These are phyloP conservation scores for Chloroceryle aenea DNA, from an alignment of 2,113 vertebrate genomes.

Conservation along the genomic window DNA sequence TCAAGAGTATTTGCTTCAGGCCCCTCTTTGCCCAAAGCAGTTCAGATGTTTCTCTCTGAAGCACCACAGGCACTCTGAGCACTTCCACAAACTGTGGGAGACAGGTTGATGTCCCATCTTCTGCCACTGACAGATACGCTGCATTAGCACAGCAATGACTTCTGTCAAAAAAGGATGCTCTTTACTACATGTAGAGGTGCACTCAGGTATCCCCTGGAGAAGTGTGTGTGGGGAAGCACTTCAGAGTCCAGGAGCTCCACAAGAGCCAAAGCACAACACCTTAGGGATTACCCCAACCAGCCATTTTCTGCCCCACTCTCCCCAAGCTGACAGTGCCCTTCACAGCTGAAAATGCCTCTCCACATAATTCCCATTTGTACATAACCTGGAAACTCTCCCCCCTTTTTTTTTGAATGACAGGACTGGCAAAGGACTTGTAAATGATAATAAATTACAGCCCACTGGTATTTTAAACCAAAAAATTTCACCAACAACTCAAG, in stretches of 20 bases:
- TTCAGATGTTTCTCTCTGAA: neutral
- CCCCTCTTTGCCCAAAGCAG: neutral
- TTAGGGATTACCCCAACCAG: neutral
- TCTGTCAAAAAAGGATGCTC: accelerated
- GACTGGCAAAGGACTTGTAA: neutral
- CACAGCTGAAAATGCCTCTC: neutral
- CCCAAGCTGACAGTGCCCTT: neutral
- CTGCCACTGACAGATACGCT: neutral
- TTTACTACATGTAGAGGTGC: accelerated
- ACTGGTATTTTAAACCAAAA: neutral
- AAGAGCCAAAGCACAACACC: neutral
- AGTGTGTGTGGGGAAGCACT: neutral
- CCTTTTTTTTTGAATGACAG: neutral
- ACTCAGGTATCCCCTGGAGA: neutral
- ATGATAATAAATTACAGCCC: neutral
- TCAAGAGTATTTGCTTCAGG: neutral
- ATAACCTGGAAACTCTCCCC: neutral
- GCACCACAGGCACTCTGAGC: neutral
- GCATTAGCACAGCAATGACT: neutral
- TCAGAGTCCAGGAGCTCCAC: neutral
- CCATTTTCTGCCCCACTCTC: neutral
- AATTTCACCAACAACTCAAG: neutral
- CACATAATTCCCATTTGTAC: neutral
- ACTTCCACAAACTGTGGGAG: neutral
- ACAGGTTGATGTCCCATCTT: accelerated